Base-by-base conservation (phyloP, 2,797 vertebrate genomes). In the Yasuhikotakia modesta region DNA sequence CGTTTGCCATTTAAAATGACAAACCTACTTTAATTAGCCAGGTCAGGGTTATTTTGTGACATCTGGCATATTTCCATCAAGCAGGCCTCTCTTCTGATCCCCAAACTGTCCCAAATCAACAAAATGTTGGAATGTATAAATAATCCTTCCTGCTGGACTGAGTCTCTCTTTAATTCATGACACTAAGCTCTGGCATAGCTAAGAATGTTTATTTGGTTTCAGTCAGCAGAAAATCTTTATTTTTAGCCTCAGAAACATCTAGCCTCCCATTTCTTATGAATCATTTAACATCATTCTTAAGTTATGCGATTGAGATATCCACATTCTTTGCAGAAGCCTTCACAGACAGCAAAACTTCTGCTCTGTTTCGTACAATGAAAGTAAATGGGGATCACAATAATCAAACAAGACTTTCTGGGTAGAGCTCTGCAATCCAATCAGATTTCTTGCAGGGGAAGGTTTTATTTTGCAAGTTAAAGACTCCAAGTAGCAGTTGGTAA, bases 171-270 rank as follows among this genome's bases (percentile, higher is more conserved):
- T 80, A 80, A 83, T 83, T 83, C 78, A 79, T 82, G 43, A 52
- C 46, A 55, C 21, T 63, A 78, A 76, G 66, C 50, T 55, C 67
- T 11, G 16, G 14, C 16, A 58, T 50, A 43, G 64, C 70, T 79
- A 71, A 67, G 65, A 71, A 39, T 82, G 58, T 85, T 76, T 73
- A 71, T 64, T 67, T 24, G n/a, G 48, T 66, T 77, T 74, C 46
- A 79, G 72, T 76, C 68, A 64, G 57, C 50, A 52, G 52, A 45
- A 52, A 57, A 48, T 66, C 65, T 70, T 68, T 77, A 60, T 83
- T 79, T 81, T 79, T 76, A 82, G 77, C 69, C 75, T 64, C 61
- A 70, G 65, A 71, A 83, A 80, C 64, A 83, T 82, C 73, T 85
- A 79, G 3, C 46, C 45, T 17, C 64, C n/a, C 55, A 67, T 76